phyloP scores from a whole-genome alignment of 2,888 invertebrate species.

The Antheraea yamamai region DNA sequence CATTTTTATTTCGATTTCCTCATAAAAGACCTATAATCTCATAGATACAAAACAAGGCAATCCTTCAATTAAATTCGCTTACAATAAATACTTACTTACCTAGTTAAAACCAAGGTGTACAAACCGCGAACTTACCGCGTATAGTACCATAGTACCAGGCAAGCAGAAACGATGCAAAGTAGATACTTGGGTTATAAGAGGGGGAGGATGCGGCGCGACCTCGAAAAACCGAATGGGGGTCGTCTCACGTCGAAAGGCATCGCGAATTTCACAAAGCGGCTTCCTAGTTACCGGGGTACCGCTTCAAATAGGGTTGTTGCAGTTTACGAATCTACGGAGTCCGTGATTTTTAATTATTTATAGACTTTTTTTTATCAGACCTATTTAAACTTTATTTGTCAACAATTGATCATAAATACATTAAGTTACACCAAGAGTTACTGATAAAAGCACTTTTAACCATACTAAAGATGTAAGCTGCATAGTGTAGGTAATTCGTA shows the following conservation, averaged over 20 bases:
- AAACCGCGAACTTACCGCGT: slow-evolving; percentile 54
- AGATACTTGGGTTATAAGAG: slow-evolving; percentile 56
- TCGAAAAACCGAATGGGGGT: slow-evolving; percentile 77
- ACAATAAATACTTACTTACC: slow-evolving; percentile 26
- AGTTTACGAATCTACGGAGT: background rate
- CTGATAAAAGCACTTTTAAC: too few relatives aligned
- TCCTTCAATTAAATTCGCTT: slow-evolving; percentile 25
- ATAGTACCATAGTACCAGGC: slow-evolving; percentile 47
- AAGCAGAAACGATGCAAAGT: slow-evolving; percentile 41
- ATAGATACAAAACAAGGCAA: background rate
- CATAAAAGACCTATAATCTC: background rate
- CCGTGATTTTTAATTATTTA: background rate
- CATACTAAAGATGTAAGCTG: too few relatives aligned
- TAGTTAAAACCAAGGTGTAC: slow-evolving; percentile 55
- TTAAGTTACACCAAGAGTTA: background rate
- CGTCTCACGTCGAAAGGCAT: slow-evolving; percentile 66
- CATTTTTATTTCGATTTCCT: background rate
- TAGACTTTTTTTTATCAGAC: background rate
- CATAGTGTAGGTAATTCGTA: too few relatives aligned
- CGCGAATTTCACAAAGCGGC: slow-evolving; percentile 77
- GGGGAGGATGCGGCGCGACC: slow-evolving; percentile 63
- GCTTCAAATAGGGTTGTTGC: slow-evolving; percentile 22
- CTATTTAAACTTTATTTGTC: background rate
- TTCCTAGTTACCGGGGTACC: slow-evolving; percentile 68
- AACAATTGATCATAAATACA: background rate